A percentile compares a stretch with the other conserved stretches of the same genome.
phyloP scores from a whole-genome alignment of 2,888 invertebrate species.

The Colletes collaris region DNA sequence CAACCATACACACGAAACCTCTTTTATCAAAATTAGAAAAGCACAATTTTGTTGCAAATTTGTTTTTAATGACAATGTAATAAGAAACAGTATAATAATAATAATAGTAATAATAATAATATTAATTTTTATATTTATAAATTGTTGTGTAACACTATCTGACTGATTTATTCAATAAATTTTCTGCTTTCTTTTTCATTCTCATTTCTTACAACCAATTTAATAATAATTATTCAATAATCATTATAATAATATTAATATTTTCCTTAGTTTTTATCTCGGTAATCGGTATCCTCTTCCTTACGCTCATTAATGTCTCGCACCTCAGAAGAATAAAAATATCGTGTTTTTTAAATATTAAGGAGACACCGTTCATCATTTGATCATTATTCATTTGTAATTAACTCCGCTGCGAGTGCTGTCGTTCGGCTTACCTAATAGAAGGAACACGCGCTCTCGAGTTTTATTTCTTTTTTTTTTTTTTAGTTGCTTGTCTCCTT shows the following conservation, averaged over 20 bases:
- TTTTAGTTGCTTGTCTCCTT: conserved; percentile 65
- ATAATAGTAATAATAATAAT: conserved; percentile 76
- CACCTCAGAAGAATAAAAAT: conserved; percentile 80
- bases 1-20: conserved; percentile 38
- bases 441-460: conserved; percentile 74
- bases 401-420: conserved; percentile 70
- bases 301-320: conserved; percentile 74
- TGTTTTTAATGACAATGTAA: conserved; percentile 82
- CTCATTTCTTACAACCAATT: conserved; percentile 77
- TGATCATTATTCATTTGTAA: conserved; percentile 72
- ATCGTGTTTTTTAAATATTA: conserved; percentile 77
- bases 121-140: conserved; percentile 77
- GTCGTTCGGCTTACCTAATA: conserved; percentile 69
- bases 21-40: conserved; percentile 63
- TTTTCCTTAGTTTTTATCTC: conserved; percentile 74
- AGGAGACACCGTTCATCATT: conserved; percentile 76
- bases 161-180: conserved; percentile 74
- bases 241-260: conserved; percentile 78
- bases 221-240: conserved; percentile 75
- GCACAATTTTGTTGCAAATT: conserved; percentile 71
- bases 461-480: conserved; percentile 45
- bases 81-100: conserved; percentile 82
- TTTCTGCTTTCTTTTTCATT: conserved; percentile 63
- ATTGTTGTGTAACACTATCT: conserved; percentile 79
- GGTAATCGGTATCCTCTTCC: conserved; percentile 72